Evolutionary conservation across 1,140 invertebrate species (phyloP).

Genomic region (Drosophila elegans): DNA sequence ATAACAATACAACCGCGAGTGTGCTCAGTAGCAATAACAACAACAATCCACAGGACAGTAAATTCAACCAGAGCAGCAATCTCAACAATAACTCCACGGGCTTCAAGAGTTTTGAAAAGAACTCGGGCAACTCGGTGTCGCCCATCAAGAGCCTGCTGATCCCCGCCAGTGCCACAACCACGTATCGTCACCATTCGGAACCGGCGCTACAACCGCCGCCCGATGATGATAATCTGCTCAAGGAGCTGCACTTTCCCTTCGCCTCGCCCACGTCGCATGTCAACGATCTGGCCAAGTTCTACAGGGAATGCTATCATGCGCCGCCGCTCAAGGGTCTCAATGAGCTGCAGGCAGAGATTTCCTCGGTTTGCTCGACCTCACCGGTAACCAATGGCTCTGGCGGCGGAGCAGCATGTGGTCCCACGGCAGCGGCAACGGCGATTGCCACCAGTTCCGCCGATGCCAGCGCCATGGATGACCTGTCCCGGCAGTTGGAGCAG

Average conservation of each 20-base stretch:
- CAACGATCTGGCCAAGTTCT: constrained; percentile 91
- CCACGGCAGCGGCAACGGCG: constrained; percentile 31
- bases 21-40: constrained; percentile 80
- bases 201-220: constrained; percentile 44
- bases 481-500: constrained; percentile 90
- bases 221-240: constrained; percentile 76
- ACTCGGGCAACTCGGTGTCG: constrained; percentile 53
- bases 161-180: constrained; percentile 56
- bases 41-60: constrained; percentile 44
- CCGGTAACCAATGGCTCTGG: constrained; percentile 86
- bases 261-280: constrained; percentile 85
- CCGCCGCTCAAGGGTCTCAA: constrained; percentile 88
- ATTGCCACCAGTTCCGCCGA: constrained; percentile 42
- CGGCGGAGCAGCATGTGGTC: constrained; percentile 27
- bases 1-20: constrained; percentile 43
- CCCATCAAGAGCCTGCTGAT: constrained; percentile 77
- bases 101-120: constrained; percentile 79
- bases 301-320: constrained; percentile 91
- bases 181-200: constrained; percentile 62
- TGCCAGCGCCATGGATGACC: constrained; percentile 88
- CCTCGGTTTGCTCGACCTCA: constrained; percentile 9
- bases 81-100: constrained; percentile 70
- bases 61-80: constrained; percentile 38
- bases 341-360: constrained; percentile 85
- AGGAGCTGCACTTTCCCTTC: constrained; percentile 86